Conservation (phyloP, 2,113 vertebrate species). For the Semnornis frantzii region DNA sequence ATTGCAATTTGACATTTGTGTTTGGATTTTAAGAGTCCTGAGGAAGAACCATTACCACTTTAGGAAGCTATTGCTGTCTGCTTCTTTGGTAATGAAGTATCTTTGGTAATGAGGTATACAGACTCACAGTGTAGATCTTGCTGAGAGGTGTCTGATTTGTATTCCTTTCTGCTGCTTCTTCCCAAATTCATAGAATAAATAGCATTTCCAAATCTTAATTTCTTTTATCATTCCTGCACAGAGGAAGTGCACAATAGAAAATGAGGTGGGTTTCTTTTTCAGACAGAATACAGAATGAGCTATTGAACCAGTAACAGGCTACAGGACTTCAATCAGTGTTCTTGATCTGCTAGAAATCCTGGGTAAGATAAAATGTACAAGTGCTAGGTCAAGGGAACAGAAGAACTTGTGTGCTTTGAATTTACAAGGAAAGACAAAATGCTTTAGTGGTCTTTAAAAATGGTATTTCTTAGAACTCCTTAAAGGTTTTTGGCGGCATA, state of each 20-base stretch:
- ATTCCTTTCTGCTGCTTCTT: conserved; percentile 47
- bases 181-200: conserved; percentile 32
- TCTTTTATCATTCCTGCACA: conserved; percentile 44
- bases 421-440: conserved; percentile 50
- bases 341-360: conserved; percentile 22
- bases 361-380: background rate
- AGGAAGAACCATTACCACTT: conserved; percentile 35
- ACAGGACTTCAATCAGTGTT: background rate
- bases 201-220: conserved; percentile 67
- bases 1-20: conserved; percentile 52
- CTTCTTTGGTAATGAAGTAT: conserved; percentile 60
- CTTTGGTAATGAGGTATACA: conserved; percentile 17
- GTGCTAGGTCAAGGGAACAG: conserved; percentile 30
- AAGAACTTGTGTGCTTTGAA: background rate
- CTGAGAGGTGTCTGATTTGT: conserved; percentile 50
- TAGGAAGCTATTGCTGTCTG: conserved; percentile 23
- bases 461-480: conserved; percentile 22
- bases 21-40: conserved; percentile 58
- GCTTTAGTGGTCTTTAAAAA: conserved; percentile 45
- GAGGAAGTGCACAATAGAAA: background rate
- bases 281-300: background rate
- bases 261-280: background rate
- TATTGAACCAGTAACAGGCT: background rate
- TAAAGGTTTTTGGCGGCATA: conserved; percentile 11
- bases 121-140: conserved; percentile 2